Conservation (phyloP, 2,888 invertebrate species). For the Junonia oenone region DNA sequence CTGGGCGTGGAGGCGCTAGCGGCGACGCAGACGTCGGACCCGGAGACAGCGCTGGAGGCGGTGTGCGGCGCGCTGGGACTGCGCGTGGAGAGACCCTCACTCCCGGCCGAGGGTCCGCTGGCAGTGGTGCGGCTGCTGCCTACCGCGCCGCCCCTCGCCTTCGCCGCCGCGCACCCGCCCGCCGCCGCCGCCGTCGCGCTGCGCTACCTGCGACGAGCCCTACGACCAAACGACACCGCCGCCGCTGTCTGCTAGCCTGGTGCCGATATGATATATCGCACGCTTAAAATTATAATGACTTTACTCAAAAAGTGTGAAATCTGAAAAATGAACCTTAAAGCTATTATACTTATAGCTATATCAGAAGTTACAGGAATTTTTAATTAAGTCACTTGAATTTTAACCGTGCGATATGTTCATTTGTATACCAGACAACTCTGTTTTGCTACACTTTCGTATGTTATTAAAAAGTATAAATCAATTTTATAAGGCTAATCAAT, state of each 20-base stretch:
- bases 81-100: conserved; percentile 19
- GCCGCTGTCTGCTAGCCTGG: not conserved
- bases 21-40: not conserved
- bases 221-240: conserved; percentile 22
- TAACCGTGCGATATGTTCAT: no score
- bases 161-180: conserved; percentile 32
- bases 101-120: conserved; percentile 23
- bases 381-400: no score
- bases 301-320: no score
- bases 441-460: no score
- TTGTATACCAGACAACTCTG: no score
- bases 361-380: no score
- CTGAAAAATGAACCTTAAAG: no score
- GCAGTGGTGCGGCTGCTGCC: conserved; percentile 38
- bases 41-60: conserved; percentile 30
- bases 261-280: no score
- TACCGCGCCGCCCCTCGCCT: conserved; percentile 39
- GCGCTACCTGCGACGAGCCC: conserved; percentile 41
- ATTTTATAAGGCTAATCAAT: no score
- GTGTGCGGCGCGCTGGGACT: conserved; percentile 37
- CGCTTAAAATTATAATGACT: no score
- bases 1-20: conserved; percentile 27
- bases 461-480: no score
- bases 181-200: conserved; percentile 40
- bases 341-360: no score